Evolutionary conservation across 2,113 vertebrate species (phyloP), one percentile per base, ranked within the genome.

Genomic region (Poeciliopsis turrubarensis): DNA sequence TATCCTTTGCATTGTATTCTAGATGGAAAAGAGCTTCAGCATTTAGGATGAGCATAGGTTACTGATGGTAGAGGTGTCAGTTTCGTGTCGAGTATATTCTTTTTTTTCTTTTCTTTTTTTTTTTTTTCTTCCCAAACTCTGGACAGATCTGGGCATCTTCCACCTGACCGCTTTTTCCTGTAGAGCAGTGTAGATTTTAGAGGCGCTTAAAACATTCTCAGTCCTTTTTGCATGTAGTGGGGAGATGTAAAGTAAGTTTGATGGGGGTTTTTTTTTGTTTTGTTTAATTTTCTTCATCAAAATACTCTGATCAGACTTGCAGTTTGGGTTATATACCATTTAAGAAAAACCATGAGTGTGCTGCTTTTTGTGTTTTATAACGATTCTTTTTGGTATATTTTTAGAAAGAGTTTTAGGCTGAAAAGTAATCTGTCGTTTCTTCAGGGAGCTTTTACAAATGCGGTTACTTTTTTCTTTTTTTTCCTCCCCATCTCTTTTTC

Each of bases 371-470:
- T 85, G 74, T 80, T 71, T 27, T 60, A 77, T 80, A 82, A 85
- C 81, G 61, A 80, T 64, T 78, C 57, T 77, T 73, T 63, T 75
- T 69, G 51, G 73, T 82, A 65, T 84, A 80, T 87, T 86, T 88
- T 89, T 84, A 84, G 74, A 73, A 81, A 81, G 85, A 88, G 76
- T 78, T 86, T 70, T 77, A 82, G 90, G 83, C 86, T 75, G 83
- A 85, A 57, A 79, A 74, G 86, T 81, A 81, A 89, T 89, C 86
- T 88, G 87, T 86, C 79, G 60, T 91, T 89, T 91, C 80, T 92
- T 91, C 91, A 92, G 91, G 91, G 91, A 93, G 89, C 89, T 91
- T 93, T 90, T 87, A 81, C 77, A 89, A 89, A 88, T 87, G 86
- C 89, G 83, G 86, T 89, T 86, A 81, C 75, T 81, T 87, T 80